phyloP scores from a whole-genome alignment of 2,888 invertebrate genomes.

The Ophonus ardosiacus region DNA sequence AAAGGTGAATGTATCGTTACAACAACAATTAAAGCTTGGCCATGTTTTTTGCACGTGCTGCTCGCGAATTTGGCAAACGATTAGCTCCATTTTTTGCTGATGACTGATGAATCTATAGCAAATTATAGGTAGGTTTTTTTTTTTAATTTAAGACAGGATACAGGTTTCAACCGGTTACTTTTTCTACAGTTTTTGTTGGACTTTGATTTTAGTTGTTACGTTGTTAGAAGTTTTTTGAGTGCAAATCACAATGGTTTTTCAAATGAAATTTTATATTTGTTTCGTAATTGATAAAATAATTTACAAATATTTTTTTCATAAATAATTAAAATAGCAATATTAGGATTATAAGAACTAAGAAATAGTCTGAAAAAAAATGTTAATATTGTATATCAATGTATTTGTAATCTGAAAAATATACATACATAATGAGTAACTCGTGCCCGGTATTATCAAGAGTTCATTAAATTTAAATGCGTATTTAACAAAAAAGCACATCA shows the following conservation, averaged over 20 bases:
- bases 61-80: not conserved
- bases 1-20: constrained; percentile 34
- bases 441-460: too few species aligned
- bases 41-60: constrained; percentile 27
- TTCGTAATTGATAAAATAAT: not conserved
- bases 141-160: not conserved
- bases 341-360: too few species aligned
- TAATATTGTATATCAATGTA: too few species aligned
- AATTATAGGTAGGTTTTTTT: not conserved
- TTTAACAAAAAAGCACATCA: too few species aligned
- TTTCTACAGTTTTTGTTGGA: not conserved
- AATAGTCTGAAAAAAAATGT: too few species aligned
- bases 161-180: not conserved
- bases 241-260: not conserved
- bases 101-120: not conserved
- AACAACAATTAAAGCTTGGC: not conserved
- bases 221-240: not conserved
- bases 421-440: too few species aligned
- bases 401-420: too few species aligned
- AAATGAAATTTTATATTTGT: not conserved
- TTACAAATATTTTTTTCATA: too few species aligned
- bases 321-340: too few species aligned
- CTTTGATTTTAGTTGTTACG: not conserved
- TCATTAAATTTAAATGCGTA: too few species aligned
- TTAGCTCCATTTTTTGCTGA: not conserved